phyloP scores from a whole-genome alignment of 2,797 vertebrate genomes.

The Phyllotis vaccarum region DNA sequence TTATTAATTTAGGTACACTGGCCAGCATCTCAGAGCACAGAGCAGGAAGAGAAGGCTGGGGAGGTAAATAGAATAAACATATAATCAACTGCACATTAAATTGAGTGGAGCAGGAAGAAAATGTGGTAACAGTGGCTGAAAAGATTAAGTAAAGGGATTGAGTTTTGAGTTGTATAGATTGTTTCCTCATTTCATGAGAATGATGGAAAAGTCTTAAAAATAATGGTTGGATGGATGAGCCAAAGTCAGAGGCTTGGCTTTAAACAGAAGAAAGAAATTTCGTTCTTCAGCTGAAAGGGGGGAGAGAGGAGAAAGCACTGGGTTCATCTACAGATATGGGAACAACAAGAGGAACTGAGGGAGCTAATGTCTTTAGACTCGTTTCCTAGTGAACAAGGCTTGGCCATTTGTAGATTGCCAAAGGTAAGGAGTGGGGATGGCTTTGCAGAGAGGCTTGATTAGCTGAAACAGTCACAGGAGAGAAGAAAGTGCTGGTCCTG shows the following conservation, averaged over 20 bases:
- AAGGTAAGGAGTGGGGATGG: not conserved
- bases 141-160: not conserved
- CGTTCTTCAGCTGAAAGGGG: not conserved
- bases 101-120: not conserved
- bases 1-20: not conserved
- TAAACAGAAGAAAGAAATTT: constrained; percentile 12
- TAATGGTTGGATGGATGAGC: not conserved
- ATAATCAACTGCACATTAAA: not conserved
- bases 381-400: not conserved
- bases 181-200: not conserved
- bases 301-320: not conserved
- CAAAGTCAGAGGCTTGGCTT: not conserved
- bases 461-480: not conserved
- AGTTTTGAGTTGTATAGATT: not conserved
- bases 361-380: not conserved
- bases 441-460: not conserved
- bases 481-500: not conserved
- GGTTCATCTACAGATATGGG: not conserved
- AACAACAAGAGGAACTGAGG: not conserved
- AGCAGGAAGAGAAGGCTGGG: not conserved
- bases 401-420: not conserved
- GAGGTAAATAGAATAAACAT: not conserved
- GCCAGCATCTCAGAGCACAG: not conserved
- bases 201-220: not conserved
- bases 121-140: not conserved